These are phyloP conservation scores for Gouania willdenowi DNA, from an alignment of 2,797 vertebrate species.

Conservation along the genomic window DNA sequence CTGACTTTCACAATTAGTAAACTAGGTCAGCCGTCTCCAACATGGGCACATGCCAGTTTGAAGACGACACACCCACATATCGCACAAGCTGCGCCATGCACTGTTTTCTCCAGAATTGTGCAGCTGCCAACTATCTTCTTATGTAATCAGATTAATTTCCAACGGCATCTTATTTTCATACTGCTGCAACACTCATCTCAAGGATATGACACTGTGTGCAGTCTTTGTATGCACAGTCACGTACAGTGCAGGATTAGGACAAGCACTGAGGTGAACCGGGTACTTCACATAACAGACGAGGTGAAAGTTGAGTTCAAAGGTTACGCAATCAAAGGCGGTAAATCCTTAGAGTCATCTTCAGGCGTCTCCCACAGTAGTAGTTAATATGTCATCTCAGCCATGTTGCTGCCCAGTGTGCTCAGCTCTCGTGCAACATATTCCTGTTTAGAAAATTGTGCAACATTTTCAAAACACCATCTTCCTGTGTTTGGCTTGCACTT, in stretches of 20 bases:
- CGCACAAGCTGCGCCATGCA: slow-evolving; percentile 33
- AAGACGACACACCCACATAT: slow-evolving; percentile 45
- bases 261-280: too few relatives aligned
- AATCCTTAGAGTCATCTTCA: too few relatives aligned
- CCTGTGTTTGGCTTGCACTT: slow-evolving; percentile 37
- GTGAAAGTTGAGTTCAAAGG: neutral
- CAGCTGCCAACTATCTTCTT: slow-evolving; percentile 22
- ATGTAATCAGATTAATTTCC: slow-evolving; percentile 42
- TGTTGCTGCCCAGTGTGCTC: too few relatives aligned
- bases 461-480: slow-evolving; percentile 14
- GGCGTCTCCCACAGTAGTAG: too few relatives aligned
- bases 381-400: neutral
- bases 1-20: slow-evolving; percentile 46
- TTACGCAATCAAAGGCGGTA: too few relatives aligned
- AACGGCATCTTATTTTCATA: slow-evolving; percentile 8
- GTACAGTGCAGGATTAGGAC: neutral
- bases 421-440: too few relatives aligned
- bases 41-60: slow-evolving; percentile 47
- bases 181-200: neutral
- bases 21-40: slow-evolving; percentile 56
- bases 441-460: slow-evolving; percentile 7
- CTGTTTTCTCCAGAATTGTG: slow-evolving; percentile 29
- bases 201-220: slow-evolving; percentile 14
- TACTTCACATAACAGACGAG: slow-evolving; percentile 10
- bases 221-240: neutral